Conservation (phyloP, 2,113 vertebrate genomes). For the Saccopteryx bilineata region DNA sequence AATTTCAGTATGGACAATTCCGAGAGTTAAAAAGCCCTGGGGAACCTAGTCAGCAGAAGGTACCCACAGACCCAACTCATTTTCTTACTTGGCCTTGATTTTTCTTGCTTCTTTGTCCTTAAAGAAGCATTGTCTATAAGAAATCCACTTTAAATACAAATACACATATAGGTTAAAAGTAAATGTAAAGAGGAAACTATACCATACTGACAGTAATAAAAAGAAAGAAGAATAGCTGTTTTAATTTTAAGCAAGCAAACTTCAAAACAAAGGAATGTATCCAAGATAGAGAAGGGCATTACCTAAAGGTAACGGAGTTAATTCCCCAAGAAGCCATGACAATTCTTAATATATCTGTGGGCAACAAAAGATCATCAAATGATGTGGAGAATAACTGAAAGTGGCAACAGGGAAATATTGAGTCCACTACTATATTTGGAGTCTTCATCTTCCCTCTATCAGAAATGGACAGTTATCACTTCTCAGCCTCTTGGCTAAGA, state of each 20-base stretch:
- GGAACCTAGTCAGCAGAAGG: neutral
- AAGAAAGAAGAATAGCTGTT: neutral
- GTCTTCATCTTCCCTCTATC: too few relatives aligned
- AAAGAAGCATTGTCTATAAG: neutral
- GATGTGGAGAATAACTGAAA: neutral
- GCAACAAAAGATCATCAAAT: neutral
- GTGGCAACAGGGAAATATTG: neutral
- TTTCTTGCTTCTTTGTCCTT: too few relatives aligned
- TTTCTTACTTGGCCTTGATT: too few relatives aligned
- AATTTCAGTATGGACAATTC: neutral
- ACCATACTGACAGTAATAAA: neutral
- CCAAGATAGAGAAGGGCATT: neutral
- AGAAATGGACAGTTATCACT: neutral
- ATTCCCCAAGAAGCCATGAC: neutral
- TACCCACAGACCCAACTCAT: neutral
- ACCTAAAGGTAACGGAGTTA: neutral
- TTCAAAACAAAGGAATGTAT: neutral
- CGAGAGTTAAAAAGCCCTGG: neutral
- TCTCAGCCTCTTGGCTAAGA: too few relatives aligned
- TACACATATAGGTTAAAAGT: neutral
- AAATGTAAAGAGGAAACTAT: neutral
- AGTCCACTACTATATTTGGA: neutral
- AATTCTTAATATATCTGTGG: neutral
- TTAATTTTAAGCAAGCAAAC: neutral
- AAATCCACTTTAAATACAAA: conserved; percentile 8